Base-by-base conservation (phyloP, 2,888 invertebrate genomes). In the Dryobotodes eremita region DNA sequence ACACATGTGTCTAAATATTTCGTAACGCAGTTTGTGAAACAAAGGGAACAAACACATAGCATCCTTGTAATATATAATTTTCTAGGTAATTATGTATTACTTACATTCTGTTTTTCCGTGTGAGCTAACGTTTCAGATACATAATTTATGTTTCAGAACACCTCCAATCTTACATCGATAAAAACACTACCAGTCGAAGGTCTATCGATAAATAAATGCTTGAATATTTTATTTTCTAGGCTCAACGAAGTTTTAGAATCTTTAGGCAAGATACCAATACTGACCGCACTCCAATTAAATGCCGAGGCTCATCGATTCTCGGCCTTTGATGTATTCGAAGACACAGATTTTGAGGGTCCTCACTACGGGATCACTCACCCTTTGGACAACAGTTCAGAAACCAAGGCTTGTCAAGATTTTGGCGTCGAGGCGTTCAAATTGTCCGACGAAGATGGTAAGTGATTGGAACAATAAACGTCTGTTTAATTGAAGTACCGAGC, bases 191-290 rank as follows among this genome's bases (percentile, higher is more conserved):
- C 26, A 53, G 15, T 61, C 36, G 46, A 42, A 69, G 36, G 53
- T 79, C 68, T 53, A 66, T 71, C 59, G 61, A 68, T 62, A 71
- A 68, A 50, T 79, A 8, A 79, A 3, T 62, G 8, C n/a, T n/a
- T 79, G n/a, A 55, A 75, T 75, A 50, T 71, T 88, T 87, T 80
- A 83, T 80, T 93, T 97, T 91, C 42, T 92, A 98, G 98, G 89
- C 98, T 99, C 92, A 97, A 97, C 84, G 97, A 97, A 80, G 98
- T 99, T 90, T 96, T 99, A 89, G 97, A 97, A 84, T 97, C 98
- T 83, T 96, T 99, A 81, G 97, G 98, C 76, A 98, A 98, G 94
- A 99, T 99, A 88, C 99, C 99, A 26, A 98, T 99, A 84, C 95
- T 99, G 84, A 98, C 98, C 0, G 98, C 98, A 23, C 95, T 99